phyloP scores from a whole-genome alignment of 2,113 vertebrate genomes.

The Alouatta palliata region DNA sequence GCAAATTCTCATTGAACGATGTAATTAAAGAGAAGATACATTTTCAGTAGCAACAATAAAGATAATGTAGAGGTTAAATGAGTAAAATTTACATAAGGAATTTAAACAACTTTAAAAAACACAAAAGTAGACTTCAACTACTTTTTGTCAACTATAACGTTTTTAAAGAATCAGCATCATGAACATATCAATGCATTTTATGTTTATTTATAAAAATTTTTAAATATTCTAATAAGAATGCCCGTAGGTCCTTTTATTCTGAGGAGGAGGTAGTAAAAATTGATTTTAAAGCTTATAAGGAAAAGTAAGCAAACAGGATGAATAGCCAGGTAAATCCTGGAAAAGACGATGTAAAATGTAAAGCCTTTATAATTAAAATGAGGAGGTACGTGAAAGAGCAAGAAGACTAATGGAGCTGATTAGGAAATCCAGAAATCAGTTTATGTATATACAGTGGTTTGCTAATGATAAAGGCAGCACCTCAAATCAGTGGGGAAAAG shows the following conservation, averaged over 20 bases:
- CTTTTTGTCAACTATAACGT: not conserved
- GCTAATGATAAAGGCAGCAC: not conserved
- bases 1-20: not conserved
- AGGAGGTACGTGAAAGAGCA: not conserved
- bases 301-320: not conserved
- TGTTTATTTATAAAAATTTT: not conserved
- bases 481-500: not conserved
- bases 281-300: not conserved
- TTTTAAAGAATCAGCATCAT: not conserved
- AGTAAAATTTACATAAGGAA: not conserved
- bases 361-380: not conserved
- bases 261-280: not conserved
- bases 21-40: not conserved
- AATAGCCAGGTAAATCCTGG: not conserved
- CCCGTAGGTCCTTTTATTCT: not conserved
- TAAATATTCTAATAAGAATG: not conserved
- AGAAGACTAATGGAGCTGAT: not conserved
- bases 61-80: not conserved
- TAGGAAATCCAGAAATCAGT: not conserved
- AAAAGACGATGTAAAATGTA: not conserved
- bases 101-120: not conserved
- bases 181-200: not conserved
- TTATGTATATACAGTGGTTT: not conserved
- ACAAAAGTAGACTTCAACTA: not conserved
- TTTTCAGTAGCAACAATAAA: constrained; percentile 1